Evolutionary conservation across 2,113 vertebrate genomes (phyloP), one percentile per base, ranked within the genome.

Genomic region (pig (Sus scrofa)): DNA sequence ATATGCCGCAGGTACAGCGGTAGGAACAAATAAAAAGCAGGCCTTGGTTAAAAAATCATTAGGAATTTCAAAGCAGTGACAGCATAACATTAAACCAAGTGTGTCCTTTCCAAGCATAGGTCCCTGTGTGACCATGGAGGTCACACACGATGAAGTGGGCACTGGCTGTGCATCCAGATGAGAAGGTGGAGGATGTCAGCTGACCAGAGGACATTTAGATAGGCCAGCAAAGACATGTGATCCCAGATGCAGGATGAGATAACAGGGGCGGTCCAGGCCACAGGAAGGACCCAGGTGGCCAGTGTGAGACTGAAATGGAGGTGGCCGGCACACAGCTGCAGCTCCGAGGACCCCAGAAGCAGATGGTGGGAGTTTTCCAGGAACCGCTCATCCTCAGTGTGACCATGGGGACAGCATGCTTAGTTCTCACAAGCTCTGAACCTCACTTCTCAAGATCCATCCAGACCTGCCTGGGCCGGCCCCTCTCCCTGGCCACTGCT

Each of bases 301-400:
- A 5, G 52, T 6, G 3, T 15, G 15, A 71, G 65, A 44, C n/a
- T 44, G n/a, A 39, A 26, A 39, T 1, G 22, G 75, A 20, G n/a
- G n/a, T 5, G 50, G 67, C 50, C 0, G 1, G 82, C 30, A 71
- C 2, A 0, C 1, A 6, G 3, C 71, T 67, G 26, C 19, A 32
- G 50, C 34, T 14, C 83, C 75, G 27, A 7, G 90, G 26, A 27
- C 68, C 20, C 3, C 0, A 0, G 19, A 37, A 15, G 7, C 11
- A 37, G 9, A 5, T 1, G 7, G 52, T 30, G 13, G 30, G 6
- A 11, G 68, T n/a, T 15, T 26, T 24, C 54, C 32, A 26, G 70
- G 52, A 44, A 27, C 18, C 3, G 15, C 4, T 68, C 87, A 68
- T 30, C 75, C 50, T 91, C 89, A 70, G 0, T 6, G 22, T 34